Percentiles rank a stretch among this genome's conserved stretches.
phyloP scores from a whole-genome alignment of 1,140 invertebrate species.

The Lethocerus indicus region DNA sequence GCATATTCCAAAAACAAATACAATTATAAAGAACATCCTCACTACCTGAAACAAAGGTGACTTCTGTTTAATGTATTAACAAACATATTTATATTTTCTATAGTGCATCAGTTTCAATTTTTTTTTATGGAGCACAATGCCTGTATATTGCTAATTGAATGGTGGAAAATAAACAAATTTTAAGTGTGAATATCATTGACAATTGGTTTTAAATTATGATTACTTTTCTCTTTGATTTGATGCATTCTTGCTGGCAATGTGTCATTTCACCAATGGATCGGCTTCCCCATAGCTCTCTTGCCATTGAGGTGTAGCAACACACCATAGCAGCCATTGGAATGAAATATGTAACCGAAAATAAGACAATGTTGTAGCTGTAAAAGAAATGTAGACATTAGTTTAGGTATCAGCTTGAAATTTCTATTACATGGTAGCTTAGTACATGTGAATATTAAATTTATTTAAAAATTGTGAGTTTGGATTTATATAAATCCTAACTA shows the following conservation, averaged over 20 bases:
- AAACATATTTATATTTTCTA: not conserved
- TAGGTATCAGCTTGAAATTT: too few species aligned
- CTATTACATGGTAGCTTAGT: not conserved
- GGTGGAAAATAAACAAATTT: too few species aligned
- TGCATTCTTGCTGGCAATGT: slow-evolving; percentile 61
- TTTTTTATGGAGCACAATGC: not conserved
- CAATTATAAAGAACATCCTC: slow-evolving; percentile 67
- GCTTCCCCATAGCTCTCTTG: slow-evolving; percentile 55
- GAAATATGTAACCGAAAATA: slow-evolving; percentile 73
- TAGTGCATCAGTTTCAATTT: not conserved
- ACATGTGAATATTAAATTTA: too few species aligned
- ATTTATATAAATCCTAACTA: too few species aligned
- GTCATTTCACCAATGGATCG: slow-evolving; percentile 77
- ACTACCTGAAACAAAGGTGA: slow-evolving; percentile 67
- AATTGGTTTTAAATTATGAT: too few species aligned
- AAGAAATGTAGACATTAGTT: too few species aligned
- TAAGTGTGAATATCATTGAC: too few species aligned
- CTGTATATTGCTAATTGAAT: too few species aligned
- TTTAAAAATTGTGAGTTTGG: too few species aligned
- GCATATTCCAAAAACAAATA: slow-evolving; percentile 67
- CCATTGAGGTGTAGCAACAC: slow-evolving; percentile 74
- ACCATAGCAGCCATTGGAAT: slow-evolving; percentile 76
- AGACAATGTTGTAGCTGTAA: slow-evolving; percentile 70
- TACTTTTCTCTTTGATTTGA: slow-evolving; percentile 78
- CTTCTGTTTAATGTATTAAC: too few species aligned